phyloP scores from a whole-genome alignment of 2,888 invertebrate species.

The Platycheirus albimanus region DNA sequence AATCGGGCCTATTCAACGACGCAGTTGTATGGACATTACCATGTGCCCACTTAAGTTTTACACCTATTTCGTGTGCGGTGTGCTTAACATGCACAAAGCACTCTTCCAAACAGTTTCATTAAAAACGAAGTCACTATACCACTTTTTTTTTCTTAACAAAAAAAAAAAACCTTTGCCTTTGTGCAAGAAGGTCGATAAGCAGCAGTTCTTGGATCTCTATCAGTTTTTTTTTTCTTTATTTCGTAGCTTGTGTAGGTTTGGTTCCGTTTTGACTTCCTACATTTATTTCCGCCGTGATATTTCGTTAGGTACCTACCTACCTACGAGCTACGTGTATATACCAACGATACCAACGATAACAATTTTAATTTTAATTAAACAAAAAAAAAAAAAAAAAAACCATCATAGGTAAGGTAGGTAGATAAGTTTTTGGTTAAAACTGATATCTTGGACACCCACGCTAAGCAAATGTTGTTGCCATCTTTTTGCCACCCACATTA shows the following conservation, averaged over 20 bases:
- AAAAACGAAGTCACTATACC: slow-evolving; percentile 11
- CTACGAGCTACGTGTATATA: no score
- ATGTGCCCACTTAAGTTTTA: slow-evolving; percentile 46
- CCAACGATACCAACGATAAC: slow-evolving; percentile 23
- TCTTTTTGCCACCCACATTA: neutral
- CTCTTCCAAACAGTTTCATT: slow-evolving; percentile 1
- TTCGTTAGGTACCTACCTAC: neutral
- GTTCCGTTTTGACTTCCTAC: slow-evolving; percentile 69
- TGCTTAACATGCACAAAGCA: slow-evolving; percentile 63
- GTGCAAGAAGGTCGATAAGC: slow-evolving; percentile 63
- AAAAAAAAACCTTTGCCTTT: slow-evolving; percentile 57
- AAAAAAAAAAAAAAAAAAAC: neutral
- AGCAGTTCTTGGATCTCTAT: slow-evolving; percentile 47
- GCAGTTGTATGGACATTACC: slow-evolving; percentile 23
- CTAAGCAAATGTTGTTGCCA: slow-evolving; percentile 8
- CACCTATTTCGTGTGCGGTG: slow-evolving; percentile 59
- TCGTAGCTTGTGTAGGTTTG: slow-evolving; percentile 52
- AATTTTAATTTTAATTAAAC: slow-evolving; percentile 15
- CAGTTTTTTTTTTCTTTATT: slow-evolving; percentile 1
- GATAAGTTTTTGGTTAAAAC: neutral
- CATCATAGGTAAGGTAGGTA: slow-evolving; percentile 10
- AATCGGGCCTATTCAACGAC: slow-evolving; percentile 41
- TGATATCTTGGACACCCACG: slow-evolving; percentile 46
- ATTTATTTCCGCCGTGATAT: slow-evolving; percentile 53
- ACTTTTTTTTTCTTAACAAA: neutral